Evolutionary conservation across 2,888 invertebrate genomes (phyloP).

Genomic region (Drosophila neoperkinsi): DNA sequence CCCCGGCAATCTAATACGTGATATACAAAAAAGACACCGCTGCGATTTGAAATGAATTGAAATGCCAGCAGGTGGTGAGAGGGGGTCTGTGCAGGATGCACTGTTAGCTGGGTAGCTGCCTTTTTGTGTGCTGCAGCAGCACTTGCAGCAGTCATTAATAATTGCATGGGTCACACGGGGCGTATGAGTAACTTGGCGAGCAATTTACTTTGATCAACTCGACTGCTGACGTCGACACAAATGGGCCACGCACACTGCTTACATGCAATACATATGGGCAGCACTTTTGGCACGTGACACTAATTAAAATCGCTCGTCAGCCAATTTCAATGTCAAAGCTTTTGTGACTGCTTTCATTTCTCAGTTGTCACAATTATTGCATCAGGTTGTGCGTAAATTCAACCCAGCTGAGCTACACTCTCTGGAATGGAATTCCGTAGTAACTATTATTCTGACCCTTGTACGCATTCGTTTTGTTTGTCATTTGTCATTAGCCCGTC

Average conservation of each 20-base stretch:
- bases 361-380: constrained; percentile 65
- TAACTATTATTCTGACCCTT: constrained; percentile 19
- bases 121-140: constrained; percentile 34
- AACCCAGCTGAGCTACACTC: background rate
- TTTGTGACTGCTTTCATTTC: constrained; percentile 39
- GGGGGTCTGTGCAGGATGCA: too few species aligned
- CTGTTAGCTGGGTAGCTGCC: background rate
- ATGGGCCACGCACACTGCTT: constrained; percentile 19
- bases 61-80: constrained; percentile 51
- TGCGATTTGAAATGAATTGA: constrained; percentile 57
- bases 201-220: constrained; percentile 63
- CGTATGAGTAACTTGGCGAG: constrained; percentile 51
- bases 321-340: constrained; percentile 77
- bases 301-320: constrained; percentile 82
- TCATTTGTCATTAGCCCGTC: constrained; percentile 20
- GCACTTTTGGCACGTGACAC: constrained; percentile 65
- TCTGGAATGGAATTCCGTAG: background rate
- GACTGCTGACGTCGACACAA: constrained; percentile 38
- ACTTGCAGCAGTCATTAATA: constrained; percentile 63
- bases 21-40: constrained; percentile 39
- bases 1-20: constrained; percentile 57
- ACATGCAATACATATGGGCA: constrained; percentile 13
- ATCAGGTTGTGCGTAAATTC: constrained; percentile 57
- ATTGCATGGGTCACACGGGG: constrained; percentile 55
- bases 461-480: constrained; percentile 18